A percentile compares a stretch with the other conserved stretches of the same genome.
Conservation (phyloP, 2,888 invertebrate species). For the Leucania comma region DNA sequence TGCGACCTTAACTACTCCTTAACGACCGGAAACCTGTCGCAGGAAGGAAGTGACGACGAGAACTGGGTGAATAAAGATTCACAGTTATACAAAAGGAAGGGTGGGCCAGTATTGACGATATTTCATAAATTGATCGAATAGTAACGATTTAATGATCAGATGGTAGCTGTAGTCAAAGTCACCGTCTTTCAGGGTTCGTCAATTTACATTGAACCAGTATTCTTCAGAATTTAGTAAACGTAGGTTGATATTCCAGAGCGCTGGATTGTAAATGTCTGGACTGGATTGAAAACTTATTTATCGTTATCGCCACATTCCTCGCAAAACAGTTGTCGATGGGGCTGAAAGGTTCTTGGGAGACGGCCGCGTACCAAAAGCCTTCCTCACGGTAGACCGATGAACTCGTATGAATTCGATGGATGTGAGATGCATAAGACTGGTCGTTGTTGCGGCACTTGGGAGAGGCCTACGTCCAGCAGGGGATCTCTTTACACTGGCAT, state of each 20-base stretch:
- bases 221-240: neutral
- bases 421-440: no score
- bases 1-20: neutral
- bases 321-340: no score
- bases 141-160: neutral
- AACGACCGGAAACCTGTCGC: constrained; percentile 40
- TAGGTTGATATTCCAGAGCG: no score
- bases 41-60: constrained; percentile 35
- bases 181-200: neutral
- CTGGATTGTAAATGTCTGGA: neutral
- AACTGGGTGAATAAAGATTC: constrained; percentile 29
- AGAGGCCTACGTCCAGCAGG: no score
- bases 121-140: constrained; percentile 18
- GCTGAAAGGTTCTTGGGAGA: no score
- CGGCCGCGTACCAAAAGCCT: no score
- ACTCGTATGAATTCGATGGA: no score
- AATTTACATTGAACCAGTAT: neutral
- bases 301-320: no score
- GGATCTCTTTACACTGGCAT: no score
- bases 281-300: no score
- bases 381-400: no score
- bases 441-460: no score
- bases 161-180: constrained; percentile 8
- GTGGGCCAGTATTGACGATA: neutral
- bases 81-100: constrained; percentile 6